Conservation (phyloP, 2,888 invertebrate species). For the Tipula lateralis region DNA sequence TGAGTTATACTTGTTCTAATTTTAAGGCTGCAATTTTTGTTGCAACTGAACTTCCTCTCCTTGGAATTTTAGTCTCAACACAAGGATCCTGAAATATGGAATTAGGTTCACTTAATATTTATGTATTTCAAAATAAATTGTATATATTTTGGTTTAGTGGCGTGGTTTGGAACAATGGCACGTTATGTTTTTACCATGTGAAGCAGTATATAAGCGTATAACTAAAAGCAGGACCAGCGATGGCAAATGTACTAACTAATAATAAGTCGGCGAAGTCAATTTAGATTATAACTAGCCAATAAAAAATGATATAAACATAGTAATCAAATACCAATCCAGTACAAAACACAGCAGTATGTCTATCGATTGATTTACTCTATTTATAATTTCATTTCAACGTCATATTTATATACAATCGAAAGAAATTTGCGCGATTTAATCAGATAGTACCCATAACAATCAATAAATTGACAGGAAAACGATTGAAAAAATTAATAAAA, state of each 20-base stretch:
- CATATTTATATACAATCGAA: background rate
- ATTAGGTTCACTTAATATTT: background rate
- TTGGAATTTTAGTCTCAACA: background rate
- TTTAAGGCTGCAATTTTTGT: constrained; percentile 15
- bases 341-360: background rate
- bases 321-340: background rate
- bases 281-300: background rate
- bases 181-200: background rate
- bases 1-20: constrained; percentile 14
- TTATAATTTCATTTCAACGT: background rate
- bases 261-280: background rate
- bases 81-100: constrained; percentile 13
- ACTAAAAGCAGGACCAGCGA: background rate
- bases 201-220: background rate
- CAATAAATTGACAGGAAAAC: background rate
- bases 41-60: constrained; percentile 15
- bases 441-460: background rate
- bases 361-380: background rate
- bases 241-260: background rate
- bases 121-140: background rate
- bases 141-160: background rate
- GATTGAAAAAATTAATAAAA: background rate
- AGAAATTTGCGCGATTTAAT: background rate
- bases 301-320: background rate
- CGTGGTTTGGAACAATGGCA: background rate